These are phyloP conservation scores for Bombus superbus DNA, from an alignment of 1,140 invertebrate species.

Conservation along the genomic window DNA sequence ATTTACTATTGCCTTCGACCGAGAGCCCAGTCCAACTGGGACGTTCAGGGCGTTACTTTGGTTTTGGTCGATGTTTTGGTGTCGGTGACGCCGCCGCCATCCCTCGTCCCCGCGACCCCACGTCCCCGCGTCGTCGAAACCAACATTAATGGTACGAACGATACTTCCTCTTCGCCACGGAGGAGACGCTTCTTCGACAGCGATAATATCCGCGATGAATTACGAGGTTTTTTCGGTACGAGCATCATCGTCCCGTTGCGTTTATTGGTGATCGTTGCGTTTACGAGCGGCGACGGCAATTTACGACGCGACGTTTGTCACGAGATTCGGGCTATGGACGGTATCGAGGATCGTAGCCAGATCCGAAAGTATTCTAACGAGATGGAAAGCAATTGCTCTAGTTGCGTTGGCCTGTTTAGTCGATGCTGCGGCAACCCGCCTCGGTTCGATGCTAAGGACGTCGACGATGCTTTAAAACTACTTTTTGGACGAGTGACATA, in stretches of 20 bases:
- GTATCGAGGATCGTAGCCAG: neutral
- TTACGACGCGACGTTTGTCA: neutral
- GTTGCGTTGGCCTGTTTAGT: slow-evolving; percentile 40
- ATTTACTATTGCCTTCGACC: slow-evolving; percentile 30
- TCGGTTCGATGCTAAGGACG: slow-evolving; percentile 2
- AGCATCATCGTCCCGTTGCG: neutral
- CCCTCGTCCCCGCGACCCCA: neutral
- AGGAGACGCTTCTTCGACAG: neutral
- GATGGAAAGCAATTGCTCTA: slow-evolving; percentile 34
- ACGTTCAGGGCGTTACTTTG: slow-evolving; percentile 37
- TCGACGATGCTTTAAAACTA: neutral
- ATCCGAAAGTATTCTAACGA: slow-evolving; percentile 37
- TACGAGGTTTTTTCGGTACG: neutral
- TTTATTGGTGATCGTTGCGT: slow-evolving; percentile 22
- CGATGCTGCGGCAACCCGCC: neutral
- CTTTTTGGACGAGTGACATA: neutral
- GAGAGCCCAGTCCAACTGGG: slow-evolving; percentile 43
- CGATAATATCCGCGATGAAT: neutral
- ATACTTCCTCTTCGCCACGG: neutral
- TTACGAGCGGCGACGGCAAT: neutral
- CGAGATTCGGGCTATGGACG: too few relatives aligned
- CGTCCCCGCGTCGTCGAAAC: slow-evolving; percentile 3
- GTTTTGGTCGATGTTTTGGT: slow-evolving; percentile 29
- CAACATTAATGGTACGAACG: neutral
- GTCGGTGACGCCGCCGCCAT: neutral